Conservation (phyloP, 2,113 vertebrate genomes). For the Rhinoderma darwinii region DNA sequence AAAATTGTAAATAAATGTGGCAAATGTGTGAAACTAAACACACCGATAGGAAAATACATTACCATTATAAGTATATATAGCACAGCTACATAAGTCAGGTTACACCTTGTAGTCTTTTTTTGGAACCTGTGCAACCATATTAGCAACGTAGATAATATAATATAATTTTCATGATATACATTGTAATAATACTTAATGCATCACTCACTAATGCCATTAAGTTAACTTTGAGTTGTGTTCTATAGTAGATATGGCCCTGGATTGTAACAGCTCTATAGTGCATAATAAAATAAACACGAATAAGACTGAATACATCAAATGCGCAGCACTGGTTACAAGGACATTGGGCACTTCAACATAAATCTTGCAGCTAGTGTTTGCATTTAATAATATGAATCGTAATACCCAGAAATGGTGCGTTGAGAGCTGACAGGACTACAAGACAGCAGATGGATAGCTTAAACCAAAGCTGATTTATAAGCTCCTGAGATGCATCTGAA, state of each 20-base stretch:
- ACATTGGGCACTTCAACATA: not conserved
- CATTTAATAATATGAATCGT: constrained; percentile 43
- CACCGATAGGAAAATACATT: too few relatives aligned
- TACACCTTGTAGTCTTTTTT: not conserved
- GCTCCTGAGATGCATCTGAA: constrained; percentile 47
- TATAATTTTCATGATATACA: not conserved
- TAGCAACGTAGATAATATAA: not conserved
- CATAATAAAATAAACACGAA: not conserved
- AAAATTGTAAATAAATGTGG: too few relatives aligned
- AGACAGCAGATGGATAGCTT: constrained; percentile 57
- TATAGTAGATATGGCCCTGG: not conserved
- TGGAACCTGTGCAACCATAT: not conserved
- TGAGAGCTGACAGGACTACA: constrained; percentile 34
- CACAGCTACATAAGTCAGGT: not conserved
- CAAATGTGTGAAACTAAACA: too few relatives aligned
- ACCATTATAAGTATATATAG: not conserved
- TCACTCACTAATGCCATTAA: too few relatives aligned
- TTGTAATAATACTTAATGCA: not conserved
- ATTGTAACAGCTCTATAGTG: not conserved
- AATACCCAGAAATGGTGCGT: constrained; percentile 43
- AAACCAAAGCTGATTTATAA: constrained; percentile 56
- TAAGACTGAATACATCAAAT: constrained; percentile 18
- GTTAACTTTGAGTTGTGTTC: not conserved
- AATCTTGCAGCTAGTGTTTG: constrained; percentile 25
- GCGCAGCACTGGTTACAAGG: not conserved